Evolutionary conservation across 2,797 vertebrate genomes (phyloP).

Genomic region (Phrynocephalus vlangalii): DNA sequence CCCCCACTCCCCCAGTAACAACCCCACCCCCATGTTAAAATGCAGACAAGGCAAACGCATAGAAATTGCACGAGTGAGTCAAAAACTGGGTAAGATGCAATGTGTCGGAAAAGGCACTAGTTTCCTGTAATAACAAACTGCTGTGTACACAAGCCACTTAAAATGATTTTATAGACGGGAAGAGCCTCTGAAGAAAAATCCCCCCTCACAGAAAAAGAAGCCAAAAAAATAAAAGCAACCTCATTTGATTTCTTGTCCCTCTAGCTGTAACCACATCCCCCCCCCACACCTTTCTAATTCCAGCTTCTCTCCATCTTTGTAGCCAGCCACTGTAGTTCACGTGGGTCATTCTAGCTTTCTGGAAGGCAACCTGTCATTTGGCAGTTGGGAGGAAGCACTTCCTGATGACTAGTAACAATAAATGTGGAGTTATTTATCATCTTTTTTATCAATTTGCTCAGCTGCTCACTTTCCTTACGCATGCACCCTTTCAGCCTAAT

Average conservation of each 20-base stretch:
- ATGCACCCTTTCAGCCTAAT: conserved; percentile 28
- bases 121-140: conserved; percentile 38
- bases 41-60: neutral
- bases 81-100: neutral
- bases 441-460: conserved; percentile 64
- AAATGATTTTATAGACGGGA: conserved; percentile 42
- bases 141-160: neutral
- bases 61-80: neutral
- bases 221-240: neutral
- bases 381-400: conserved; percentile 57
- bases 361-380: conserved; percentile 60
- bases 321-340: conserved; percentile 14
- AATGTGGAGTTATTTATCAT: conserved; percentile 49
- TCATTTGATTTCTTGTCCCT: conserved; percentile 39
- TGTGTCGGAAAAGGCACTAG: conserved; percentile 34
- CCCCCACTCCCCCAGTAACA: no score
- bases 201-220: neutral
- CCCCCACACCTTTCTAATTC: conserved; percentile 1
- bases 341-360: fast-evolving
- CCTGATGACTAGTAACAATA: conserved; percentile 57
- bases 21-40: neutral
- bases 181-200: conserved; percentile 55
- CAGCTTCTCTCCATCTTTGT: conserved; percentile 42
- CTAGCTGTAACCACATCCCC: conserved; percentile 65
- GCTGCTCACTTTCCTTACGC: conserved; percentile 18